Base-by-base conservation (phyloP, 2,888 invertebrate species). In the Aricia artaxerxes region DNA sequence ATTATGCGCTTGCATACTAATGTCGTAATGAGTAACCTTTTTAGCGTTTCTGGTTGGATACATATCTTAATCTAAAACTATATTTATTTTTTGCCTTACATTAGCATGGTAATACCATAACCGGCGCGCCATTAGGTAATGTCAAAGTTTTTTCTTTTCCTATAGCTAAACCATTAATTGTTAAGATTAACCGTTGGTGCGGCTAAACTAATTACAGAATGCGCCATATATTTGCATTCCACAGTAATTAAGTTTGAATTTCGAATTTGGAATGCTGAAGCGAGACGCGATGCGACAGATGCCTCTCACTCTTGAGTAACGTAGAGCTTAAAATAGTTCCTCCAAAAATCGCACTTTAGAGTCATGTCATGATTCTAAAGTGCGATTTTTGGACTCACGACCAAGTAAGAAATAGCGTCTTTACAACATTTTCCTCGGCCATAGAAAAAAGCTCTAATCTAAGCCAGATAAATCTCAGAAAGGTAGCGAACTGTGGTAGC, bases 31-130 rank as follows among this genome's bases (percentile, higher is more conserved):
- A 78, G 77, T 82, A 81, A 81, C 82, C 83, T 83, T 83, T 83
- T 84, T 82, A 79, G 82, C 77, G 82, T 85, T 85, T 85, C 83
- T 83, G 84, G 82, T 85, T 83, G 85, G 84, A 83, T 85, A 85
- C 84, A 81, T 82, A 84, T 83, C 83, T 82, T 85, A 85, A 85
- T 85, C 84, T 83, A 81, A 81, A 78, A 79, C 81, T 80, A 81
- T 81, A 80, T 76, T 77, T 79, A 79, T 77, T 83, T 84, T 83
- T 83, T 84, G 82, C 84, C 72, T 73, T 72, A 64, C 77, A 82
- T 82, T 85, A 82, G 79, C 85, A 85, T 85, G 84, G 84, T 84
- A 84, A 85, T 84, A 80, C 81, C 82, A 82, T 82, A 82, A 81
- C 79, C 81, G 78, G 78, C 81, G 79, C 73, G 72, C 73, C 78